Evolutionary conservation across 2,888 invertebrate species (phyloP).

Genomic region (Xanthostigma xanthostigma): DNA sequence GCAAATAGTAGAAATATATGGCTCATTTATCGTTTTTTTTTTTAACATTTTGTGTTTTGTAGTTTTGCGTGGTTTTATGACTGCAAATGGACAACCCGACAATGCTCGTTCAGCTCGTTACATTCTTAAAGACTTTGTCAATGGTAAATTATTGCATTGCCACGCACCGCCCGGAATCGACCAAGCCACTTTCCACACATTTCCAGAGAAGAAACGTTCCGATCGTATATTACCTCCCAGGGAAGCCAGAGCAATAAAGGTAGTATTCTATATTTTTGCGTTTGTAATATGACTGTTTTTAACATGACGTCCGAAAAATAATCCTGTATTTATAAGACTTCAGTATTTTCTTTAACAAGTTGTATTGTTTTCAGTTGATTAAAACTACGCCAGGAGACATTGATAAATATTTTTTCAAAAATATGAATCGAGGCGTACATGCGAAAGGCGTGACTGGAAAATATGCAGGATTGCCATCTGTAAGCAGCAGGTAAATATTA

Average conservation of each 20-base stretch:
- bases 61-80: constrained; percentile 76
- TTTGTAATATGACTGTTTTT: no score
- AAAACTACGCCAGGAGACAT: constrained; percentile 36
- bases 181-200: constrained; percentile 46
- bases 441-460: constrained; percentile 16
- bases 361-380: constrained; percentile 12
- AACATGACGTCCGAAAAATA: no score
- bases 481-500: constrained; percentile 6
- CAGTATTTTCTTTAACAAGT: no score
- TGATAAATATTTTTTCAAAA: constrained; percentile 45
- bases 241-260: constrained; percentile 39
- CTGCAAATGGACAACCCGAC: constrained; percentile 88
- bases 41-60: background rate
- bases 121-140: constrained; percentile 82
- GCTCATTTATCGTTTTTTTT: no score
- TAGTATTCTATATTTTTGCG: constrained; percentile 17
- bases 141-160: constrained; percentile 72
- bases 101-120: constrained; percentile 78
- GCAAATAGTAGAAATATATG: no score
- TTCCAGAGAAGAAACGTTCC: constrained; percentile 28
- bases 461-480: constrained; percentile 13
- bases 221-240: constrained; percentile 34
- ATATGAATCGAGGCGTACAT: constrained; percentile 23
- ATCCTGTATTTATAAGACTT: no score
- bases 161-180: constrained; percentile 59